A percentile compares a stretch with the other conserved stretches of the same genome.
These are phyloP conservation scores for Aphelenchoides bicaudatus DNA, from an alignment of 2,888 invertebrate species.

Conservation along the genomic window DNA sequence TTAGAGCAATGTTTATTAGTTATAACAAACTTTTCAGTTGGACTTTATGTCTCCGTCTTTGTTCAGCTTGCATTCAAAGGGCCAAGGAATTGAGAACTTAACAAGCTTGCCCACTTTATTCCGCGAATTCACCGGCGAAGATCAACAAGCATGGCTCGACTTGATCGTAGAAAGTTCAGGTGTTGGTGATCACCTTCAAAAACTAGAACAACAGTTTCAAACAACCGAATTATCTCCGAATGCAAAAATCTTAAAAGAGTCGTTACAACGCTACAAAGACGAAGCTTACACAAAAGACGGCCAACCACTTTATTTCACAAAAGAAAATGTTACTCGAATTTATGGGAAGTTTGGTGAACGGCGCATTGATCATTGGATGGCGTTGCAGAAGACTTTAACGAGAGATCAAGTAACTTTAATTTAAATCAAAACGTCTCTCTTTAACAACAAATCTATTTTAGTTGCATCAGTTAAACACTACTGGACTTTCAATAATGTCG, in stretches of 20 bases:
- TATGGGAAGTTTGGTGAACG: slow-evolving; percentile 33
- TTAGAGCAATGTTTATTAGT: not conserved
- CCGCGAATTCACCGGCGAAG: slow-evolving; percentile 40
- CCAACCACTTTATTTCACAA: slow-evolving; percentile 33
- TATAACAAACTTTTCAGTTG: slow-evolving; percentile 33
- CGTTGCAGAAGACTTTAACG: slow-evolving; percentile 40
- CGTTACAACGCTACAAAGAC: not conserved
- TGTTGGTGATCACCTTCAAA: slow-evolving; percentile 21
- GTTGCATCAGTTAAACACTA: slow-evolving; percentile 36
- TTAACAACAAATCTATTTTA: slow-evolving; percentile 18
- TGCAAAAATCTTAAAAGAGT: too few species aligned
- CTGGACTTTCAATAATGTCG: slow-evolving; percentile 40
- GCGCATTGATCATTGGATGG: slow-evolving; percentile 45
- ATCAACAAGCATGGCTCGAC: slow-evolving; percentile 53
- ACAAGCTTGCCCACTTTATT: slow-evolving; percentile 47
- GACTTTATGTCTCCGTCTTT: slow-evolving; percentile 52
- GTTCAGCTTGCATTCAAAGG: slow-evolving; percentile 50
- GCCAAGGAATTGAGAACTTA: slow-evolving; percentile 42
- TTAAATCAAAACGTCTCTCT: slow-evolving; percentile 37
- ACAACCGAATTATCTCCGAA: too few species aligned
- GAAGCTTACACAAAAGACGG: slow-evolving; percentile 7
- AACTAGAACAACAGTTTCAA: not conserved
- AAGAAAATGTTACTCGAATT: slow-evolving; percentile 32
- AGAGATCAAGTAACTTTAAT: slow-evolving; percentile 38
- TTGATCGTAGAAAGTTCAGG: slow-evolving; percentile 51